Base-by-base conservation (phyloP, 1,140 invertebrate genomes). In the Drosophila varians region DNA sequence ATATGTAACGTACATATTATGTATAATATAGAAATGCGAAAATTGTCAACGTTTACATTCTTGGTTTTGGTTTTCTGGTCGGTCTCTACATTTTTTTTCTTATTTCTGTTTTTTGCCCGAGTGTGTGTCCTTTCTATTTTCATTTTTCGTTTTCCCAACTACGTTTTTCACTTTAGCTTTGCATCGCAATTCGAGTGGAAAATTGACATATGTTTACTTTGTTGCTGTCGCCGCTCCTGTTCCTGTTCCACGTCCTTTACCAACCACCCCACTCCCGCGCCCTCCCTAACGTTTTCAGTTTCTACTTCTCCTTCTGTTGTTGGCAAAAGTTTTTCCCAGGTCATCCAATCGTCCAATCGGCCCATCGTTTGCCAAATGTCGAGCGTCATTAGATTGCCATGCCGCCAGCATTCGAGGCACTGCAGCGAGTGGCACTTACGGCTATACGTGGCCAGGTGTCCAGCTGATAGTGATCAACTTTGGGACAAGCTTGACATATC, bases 121-220 rank as follows among this genome's bases (percentile, higher is more conserved):
- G 4, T 8, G 36, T 21, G 36, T 58, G 25, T 58, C 56, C 62
- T 70, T 60, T 73, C 49, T 40, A 56, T 79, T 77, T 77, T 73
- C 53, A 34, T 75, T 54, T 75, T 58, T 25, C 36, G 52, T 82
- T 82, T 80, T 61, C 52, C 60, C 45, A 55, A 58, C 58, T 80
- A 86, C 80, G 76, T 80, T 84, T 84, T 84, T 87, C 82, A 84
- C 73, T 82, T 76, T 47, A 74, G 77, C 82, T 86, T 86, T 86
- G 82, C 77, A 86, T 87, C 82, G 82, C 82, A 87, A 77, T 74
- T 86, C 82, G 77, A 86, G 82, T 82, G 82, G 82, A 86, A 86
- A 86, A 87, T 86, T 86, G 82, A 87, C 82, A 86, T 86, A 87
- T 86, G 82, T 86, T 86, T 86, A 87, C 82, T 86, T 77, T 87